Conservation (phyloP, 2,797 vertebrate species). For the Fistularia tabacaria region DNA sequence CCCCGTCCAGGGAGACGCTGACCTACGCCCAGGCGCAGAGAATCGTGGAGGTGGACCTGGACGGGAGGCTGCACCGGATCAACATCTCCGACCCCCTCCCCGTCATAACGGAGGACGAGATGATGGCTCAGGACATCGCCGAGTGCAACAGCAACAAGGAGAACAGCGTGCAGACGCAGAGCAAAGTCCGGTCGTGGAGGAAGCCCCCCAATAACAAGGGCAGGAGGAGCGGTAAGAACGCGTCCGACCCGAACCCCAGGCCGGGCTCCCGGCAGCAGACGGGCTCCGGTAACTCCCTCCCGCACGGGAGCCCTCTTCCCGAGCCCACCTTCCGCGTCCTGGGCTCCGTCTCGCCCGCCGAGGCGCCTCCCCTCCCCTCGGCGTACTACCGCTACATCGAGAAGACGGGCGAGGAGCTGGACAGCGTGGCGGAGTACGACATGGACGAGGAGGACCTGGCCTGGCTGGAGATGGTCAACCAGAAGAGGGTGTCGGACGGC, state of each 20-base stretch:
- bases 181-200: constrained; percentile 75
- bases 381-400: constrained; percentile 91
- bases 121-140: constrained; percentile 93
- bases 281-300: constrained; percentile 74
- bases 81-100: constrained; percentile 91
- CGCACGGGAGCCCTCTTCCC: constrained; percentile 76
- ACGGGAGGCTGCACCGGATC: constrained; percentile 93
- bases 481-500: constrained; percentile 88
- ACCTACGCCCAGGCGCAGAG: constrained; percentile 94
- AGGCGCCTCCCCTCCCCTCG: constrained; percentile 80
- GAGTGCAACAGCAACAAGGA: constrained; percentile 99
- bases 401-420: constrained; percentile 85
- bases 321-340: constrained; percentile 87
- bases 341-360: constrained; percentile 73
- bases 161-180: constrained; percentile 90
- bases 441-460: constrained; percentile 98
- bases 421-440: constrained; percentile 93
- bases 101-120: constrained; percentile 93
- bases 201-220: constrained; percentile 79
- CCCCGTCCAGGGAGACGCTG: constrained; percentile 86
- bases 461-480: constrained; percentile 96
- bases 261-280: constrained; percentile 61
- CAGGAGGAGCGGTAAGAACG: constrained; percentile 83
- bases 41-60: constrained; percentile 96
- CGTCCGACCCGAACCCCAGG: constrained; percentile 70